Percentiles rank a stretch among this genome's conserved stretches.
phyloP scores from a whole-genome alignment of 2,113 vertebrate genomes.

The Cyprinodon brontotheroides region DNA sequence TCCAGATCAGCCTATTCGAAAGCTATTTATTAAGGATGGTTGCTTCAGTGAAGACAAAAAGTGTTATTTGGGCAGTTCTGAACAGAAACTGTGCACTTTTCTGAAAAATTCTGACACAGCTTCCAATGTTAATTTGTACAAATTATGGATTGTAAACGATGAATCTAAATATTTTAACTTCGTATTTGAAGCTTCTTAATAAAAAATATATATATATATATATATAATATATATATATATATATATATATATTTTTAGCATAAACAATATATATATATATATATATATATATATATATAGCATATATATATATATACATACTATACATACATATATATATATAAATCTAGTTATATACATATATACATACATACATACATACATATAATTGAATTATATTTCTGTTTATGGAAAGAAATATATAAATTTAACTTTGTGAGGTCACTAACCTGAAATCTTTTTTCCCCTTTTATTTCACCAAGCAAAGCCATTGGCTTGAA shows the following conservation, averaged over 20 bases:
- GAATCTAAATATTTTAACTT: no score
- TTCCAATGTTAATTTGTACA: not conserved
- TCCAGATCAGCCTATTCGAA: not conserved
- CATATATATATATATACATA: no score
- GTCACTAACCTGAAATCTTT: constrained; percentile 23
- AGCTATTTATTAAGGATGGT: not conserved
- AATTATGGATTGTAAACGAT: no score
- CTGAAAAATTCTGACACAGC: not conserved
- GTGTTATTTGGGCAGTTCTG: not conserved
- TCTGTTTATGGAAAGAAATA: not conserved
- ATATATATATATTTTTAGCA: no score
- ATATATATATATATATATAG: no score
- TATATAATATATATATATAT: no score
- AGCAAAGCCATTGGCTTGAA: constrained; percentile 38
- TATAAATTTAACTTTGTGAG: not conserved
- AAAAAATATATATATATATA: no score
- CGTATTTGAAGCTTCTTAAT: no score
- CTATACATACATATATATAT: no score
- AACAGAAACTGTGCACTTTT: not conserved
- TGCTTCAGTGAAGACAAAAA: not conserved
- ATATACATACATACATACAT: no score
- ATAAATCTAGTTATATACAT: no score
- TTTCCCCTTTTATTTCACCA: not conserved
- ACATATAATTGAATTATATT: not conserved
- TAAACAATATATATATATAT: no score